Evolutionary conservation across 35 echinoderm and acorn worm species (phyloP).

Genomic region (Heliocidaris tuberculata): DNA sequence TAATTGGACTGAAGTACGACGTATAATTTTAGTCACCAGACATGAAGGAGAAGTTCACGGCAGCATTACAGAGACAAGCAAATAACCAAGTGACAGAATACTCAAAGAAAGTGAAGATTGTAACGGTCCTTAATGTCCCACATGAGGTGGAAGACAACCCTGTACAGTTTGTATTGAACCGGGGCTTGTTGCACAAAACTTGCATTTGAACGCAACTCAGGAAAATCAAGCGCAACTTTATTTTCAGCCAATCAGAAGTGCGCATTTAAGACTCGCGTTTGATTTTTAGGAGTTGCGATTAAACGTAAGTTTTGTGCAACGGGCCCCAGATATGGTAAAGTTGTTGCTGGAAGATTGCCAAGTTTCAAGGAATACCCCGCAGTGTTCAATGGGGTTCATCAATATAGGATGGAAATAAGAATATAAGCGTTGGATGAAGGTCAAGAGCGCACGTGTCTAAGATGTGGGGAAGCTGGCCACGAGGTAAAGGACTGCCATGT

Average conservation of each 20-base stretch:
- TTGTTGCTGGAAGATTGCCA: not conserved
- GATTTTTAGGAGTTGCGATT: too few relatives aligned
- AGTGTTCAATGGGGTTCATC: constrained; percentile 42
- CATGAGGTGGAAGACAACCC: constrained; percentile 36
- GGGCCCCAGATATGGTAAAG: constrained; percentile 51
- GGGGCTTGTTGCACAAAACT: too few relatives aligned
- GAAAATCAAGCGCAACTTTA: too few relatives aligned
- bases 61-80: too few relatives aligned
- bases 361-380: not conserved
- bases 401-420: constrained; percentile 43
- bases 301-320: too few relatives aligned
- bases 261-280: too few relatives aligned
- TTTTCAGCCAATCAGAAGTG: too few relatives aligned
- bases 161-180: not conserved
- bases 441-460: constrained; percentile 49
- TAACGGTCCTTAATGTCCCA: constrained; percentile 39
- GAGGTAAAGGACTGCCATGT: constrained; percentile 25
- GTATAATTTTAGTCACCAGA: too few relatives aligned
- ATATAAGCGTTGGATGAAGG: constrained; percentile 41
- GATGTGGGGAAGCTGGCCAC: constrained; percentile 24
- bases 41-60: too few relatives aligned
- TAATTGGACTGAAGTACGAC: too few relatives aligned
- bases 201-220: too few relatives aligned
- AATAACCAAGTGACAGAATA: too few relatives aligned
- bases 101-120: not conserved